These are phyloP conservation scores for Chiroxiphia lanceolata DNA, from an alignment of 2,797 vertebrate species.

Conservation along the genomic window DNA sequence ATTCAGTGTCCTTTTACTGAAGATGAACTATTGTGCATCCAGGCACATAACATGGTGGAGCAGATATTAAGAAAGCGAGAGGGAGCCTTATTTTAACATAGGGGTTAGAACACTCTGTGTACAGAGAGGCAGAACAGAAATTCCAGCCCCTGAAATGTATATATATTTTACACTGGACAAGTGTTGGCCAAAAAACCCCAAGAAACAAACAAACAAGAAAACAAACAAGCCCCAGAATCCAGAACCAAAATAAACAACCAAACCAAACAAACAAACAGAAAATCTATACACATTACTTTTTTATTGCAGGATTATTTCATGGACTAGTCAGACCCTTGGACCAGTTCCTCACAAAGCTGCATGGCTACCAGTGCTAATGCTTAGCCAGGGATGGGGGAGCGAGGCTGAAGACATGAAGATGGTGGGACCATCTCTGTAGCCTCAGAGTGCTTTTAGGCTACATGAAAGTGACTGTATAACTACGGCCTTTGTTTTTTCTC, in stretches of 20 bases:
- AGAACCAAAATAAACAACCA: neutral
- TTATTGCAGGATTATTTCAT: neutral
- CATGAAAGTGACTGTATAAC: neutral
- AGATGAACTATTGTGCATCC: neutral
- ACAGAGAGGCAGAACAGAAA: neutral
- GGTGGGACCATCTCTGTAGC: neutral
- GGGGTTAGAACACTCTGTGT: neutral
- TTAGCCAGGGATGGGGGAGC: too few relatives aligned
- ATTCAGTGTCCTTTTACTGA: neutral
- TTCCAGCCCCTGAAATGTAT: rapidly evolving
- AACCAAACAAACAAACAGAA: neutral
- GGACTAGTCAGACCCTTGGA: neutral
- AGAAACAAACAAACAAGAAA: neutral
- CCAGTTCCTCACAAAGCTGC: neutral
- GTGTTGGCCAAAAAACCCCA: neutral
- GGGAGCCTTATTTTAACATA: neutral
- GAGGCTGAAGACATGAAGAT: neutral
- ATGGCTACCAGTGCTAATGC: neutral
- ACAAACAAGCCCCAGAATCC: neutral
- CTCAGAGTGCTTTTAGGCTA: neutral
- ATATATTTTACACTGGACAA: neutral
- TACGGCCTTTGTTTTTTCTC: neutral
- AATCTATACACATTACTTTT: neutral
- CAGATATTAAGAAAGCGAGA: neutral
- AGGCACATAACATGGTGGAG: neutral